Base-by-base conservation (phyloP, 2,113 vertebrate species). In the Sturnira hondurensis region DNA sequence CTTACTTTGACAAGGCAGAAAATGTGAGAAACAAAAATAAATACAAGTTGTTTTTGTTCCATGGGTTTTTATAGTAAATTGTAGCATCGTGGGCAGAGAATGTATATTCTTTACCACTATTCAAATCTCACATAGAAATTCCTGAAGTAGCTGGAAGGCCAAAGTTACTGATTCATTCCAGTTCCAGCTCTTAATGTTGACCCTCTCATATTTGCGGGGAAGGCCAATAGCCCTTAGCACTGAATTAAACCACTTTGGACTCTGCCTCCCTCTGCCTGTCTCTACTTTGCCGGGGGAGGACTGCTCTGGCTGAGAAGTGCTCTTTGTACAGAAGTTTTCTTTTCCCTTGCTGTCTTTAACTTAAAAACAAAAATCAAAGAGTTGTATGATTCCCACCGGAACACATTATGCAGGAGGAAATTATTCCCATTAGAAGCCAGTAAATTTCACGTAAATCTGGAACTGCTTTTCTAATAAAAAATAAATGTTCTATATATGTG, bases 381-480 rank as follows among this genome's bases (percentile, higher is more conserved):
- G 77, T 78, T 86, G 91, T 63, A 7, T 24, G 95, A 94, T 97
- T 84, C 97, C 96, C 97, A 67, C 33, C 17, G 95, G 97, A 96
- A 67, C 80, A 14, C 92, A 97, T 97, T 97, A 96, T 97, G 94
- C 97, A 76, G 96, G 97, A 97, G 98, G 97, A 97, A 98, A 97
- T 97, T 98, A 95, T 89, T 97, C 97, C 97, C 97, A 95, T 81
- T 92, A 97, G 98, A 95, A 96, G 89, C 93, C 28, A 89, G 95
- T 71, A 96, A 98, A 95, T 98, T 97, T 97, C 95, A 63, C 89
- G 81, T 83, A 54, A 94, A 97, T 94, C 96, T 67, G 94, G 97
- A 97, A 97, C 96, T 97, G 97, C 97, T 98, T 97, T 97, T 97
- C 86, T 95, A 97, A 98, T 97, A 63, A 61, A 97, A 98, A 98